Percentiles rank a stretch among this genome's conserved stretches.
Conservation (phyloP, 2,888 invertebrate species). For the Sphinx pinastri region DNA sequence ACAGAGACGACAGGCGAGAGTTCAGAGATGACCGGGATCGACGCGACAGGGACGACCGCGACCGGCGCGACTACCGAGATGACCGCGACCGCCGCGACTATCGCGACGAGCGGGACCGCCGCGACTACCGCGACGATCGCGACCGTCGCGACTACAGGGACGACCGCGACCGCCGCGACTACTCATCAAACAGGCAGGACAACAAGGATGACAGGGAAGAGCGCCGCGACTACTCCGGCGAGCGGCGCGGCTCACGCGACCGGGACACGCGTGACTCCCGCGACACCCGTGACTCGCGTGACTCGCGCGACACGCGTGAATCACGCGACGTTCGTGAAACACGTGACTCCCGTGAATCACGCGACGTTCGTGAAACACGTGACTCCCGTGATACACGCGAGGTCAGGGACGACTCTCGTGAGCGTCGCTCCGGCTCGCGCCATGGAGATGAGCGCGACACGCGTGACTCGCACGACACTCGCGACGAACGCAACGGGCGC, state of each 20-base stretch:
- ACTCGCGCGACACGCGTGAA: slow-evolving; percentile 32
- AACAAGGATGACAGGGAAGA: slow-evolving; percentile 36
- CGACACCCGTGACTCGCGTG: slow-evolving; percentile 36
- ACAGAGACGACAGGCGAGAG: slow-evolving; percentile 47
- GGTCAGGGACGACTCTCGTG: slow-evolving; percentile 62
- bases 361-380: slow-evolving; percentile 43
- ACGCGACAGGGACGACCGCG: slow-evolving; percentile 44
- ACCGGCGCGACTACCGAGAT: slow-evolving; percentile 37
- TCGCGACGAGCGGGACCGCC: slow-evolving; percentile 39
- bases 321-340: slow-evolving; percentile 29
- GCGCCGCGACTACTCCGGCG: slow-evolving; percentile 37
- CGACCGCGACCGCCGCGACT: slow-evolving; percentile 41
- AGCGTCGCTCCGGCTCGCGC: slow-evolving; percentile 58
- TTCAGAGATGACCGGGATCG: slow-evolving; percentile 43
- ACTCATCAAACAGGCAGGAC: background rate
- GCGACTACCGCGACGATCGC: slow-evolving; percentile 38
- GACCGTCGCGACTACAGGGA: slow-evolving; percentile 39
- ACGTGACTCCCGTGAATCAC: slow-evolving; percentile 40
- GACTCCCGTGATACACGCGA: slow-evolving; percentile 60
- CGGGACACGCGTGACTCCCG: slow-evolving; percentile 34
- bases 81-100: slow-evolving; percentile 35
- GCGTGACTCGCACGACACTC: slow-evolving; percentile 29
- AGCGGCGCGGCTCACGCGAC: slow-evolving; percentile 39
- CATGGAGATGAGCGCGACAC: slow-evolving; percentile 37
- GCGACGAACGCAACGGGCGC: slow-evolving; percentile 61